Base-by-base conservation (phyloP, 2,797 vertebrate species). In the Clamator glandarius region DNA sequence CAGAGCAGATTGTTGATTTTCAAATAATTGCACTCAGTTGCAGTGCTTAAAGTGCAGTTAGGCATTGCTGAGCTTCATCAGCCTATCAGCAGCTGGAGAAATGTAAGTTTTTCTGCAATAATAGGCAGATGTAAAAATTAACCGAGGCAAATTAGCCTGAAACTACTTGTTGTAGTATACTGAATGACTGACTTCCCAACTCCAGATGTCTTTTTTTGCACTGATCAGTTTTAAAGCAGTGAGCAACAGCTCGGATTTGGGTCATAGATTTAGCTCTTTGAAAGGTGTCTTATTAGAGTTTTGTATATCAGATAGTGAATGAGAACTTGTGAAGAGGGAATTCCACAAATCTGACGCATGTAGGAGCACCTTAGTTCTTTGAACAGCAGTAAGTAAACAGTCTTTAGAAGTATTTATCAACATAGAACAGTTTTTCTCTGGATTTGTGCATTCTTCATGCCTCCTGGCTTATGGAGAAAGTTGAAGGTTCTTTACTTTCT, bases 1-100 rank as follows among this genome's bases (percentile, higher is more conserved):
- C 91, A 95, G 89, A 96, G 59, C 70, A 73, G 89, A 95, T 96
- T 96, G 94, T 97, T 97, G 97, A 87, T 95, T 97, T 97, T 94
- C 61, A 62, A 96, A 96, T 96, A 95, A 95, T 96, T 96, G 83
- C 74, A 69, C 74, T 93, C 86, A 97, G 92, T 93, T 96, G 87
- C 80, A 87, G 77, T 95, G 91, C 87, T 96, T 95, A 96, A 96
- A 96, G 92, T 21, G 66, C 89, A 93, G 96, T 94, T 94, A 92
- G 92, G 89, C 83, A 84, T 94, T 87, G 91, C 59, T 91, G 94
- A 91, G 87, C 72, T 91, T 86, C 89, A 57, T 70, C 15, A 74
- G 80, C 91, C 80, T 84, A 85, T 89, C 52, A 63, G 75, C 42
- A 96, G 80, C 80, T 87, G n/a, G 39, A 83, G 54, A 72, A 76